Evolutionary conservation across 2,888 invertebrate genomes (phyloP), one percentile per base, ranked within the genome.

Genomic region (Oithona nana): DNA sequence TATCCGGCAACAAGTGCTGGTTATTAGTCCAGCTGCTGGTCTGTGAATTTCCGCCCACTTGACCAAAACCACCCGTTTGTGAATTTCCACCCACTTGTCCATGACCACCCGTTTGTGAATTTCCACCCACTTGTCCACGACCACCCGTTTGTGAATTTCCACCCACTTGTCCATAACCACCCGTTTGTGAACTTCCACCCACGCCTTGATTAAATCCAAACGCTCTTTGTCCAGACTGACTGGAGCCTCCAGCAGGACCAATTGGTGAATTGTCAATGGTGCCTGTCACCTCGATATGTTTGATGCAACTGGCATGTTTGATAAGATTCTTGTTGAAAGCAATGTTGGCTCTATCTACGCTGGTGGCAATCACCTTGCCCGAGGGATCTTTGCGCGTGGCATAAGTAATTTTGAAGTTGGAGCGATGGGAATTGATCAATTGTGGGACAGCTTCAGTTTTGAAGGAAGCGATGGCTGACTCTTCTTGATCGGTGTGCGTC

Each of bases 301-400:
- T 59, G 16, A 59, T n/a, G 29, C 59, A 59, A 16, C 48, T 48
- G 16, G 59, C 24, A 50, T 59, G 48, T 3, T 59, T 20, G 16
- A 59, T 8, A 49, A 59, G 22, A 26, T 22, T 26, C 49, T 59
- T 59, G 22, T 39, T 24, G 50, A 59, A 59, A 6, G 49, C 50
- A 48, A 59, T 59, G 28, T 22, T 24, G 29, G 50, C 59, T 4
- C 28, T 57, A n/a, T n/a, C n/a, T 16, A 1, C 22, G 49, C 49
- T 54, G 3, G 26, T 26, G 49, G 48, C 59, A 6, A 26, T 13
- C 13, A 26, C 49, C 26, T 28, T 22, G 3, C 24, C 29, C 13
- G 26, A 22, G 24, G 24, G 22, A 24, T 59, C 59, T 39, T 39
- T 39, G n/a, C n/a, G n/a, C 13, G 22, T 30, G 24, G 24, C 39